phyloP scores from a whole-genome alignment of 2,888 invertebrate species.

The Zelleria hepariella region DNA sequence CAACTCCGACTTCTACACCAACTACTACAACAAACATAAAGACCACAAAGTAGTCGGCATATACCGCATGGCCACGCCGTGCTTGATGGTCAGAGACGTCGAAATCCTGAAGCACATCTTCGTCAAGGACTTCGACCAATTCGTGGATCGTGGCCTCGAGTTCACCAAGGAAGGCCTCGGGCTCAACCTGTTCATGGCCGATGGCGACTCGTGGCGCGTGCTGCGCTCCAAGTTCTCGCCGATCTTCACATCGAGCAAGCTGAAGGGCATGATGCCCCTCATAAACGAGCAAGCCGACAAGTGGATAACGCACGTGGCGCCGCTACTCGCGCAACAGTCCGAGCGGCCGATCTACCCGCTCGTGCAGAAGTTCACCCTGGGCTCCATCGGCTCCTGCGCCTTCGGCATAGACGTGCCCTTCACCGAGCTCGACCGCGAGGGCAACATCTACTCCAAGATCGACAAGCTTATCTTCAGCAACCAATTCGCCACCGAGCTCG shows the following conservation, averaged over 20 bases:
- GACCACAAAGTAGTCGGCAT: slow-evolving; percentile 11
- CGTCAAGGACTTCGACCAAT: slow-evolving; percentile 12
- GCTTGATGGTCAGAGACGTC: slow-evolving; percentile 8
- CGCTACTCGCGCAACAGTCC: not conserved
- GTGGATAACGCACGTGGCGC: slow-evolving; percentile 6
- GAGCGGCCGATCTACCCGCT: slow-evolving; percentile 7
- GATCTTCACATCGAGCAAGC: slow-evolving; percentile 12
- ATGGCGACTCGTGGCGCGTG: slow-evolving; percentile 13
- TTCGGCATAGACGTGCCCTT: slow-evolving; percentile 12
- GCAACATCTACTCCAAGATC: slow-evolving; percentile 7
- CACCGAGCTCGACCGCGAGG: slow-evolving; percentile 2
- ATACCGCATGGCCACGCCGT: slow-evolving; percentile 9
- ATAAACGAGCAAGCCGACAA: slow-evolving; percentile 8
- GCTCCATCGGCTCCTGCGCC: slow-evolving; percentile 10
- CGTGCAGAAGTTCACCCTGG: slow-evolving; percentile 10
- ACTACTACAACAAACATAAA: not conserved
- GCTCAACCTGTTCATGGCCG: slow-evolving; percentile 11
- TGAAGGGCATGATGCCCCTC: slow-evolving; percentile 11
- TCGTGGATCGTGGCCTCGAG: slow-evolving; percentile 11
- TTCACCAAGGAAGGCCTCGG: slow-evolving; percentile 12
- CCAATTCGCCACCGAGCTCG: slow-evolving; percentile 7
- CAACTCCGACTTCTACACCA: not conserved
- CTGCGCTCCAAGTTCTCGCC: slow-evolving; percentile 11
- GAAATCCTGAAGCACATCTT: slow-evolving; percentile 11
- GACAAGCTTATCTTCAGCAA: slow-evolving; percentile 8